Evolutionary conservation across 30 jellyfish, hydroid and myxozoan species (phyloP).

Genomic region (Chironex yamaguchii): DNA sequence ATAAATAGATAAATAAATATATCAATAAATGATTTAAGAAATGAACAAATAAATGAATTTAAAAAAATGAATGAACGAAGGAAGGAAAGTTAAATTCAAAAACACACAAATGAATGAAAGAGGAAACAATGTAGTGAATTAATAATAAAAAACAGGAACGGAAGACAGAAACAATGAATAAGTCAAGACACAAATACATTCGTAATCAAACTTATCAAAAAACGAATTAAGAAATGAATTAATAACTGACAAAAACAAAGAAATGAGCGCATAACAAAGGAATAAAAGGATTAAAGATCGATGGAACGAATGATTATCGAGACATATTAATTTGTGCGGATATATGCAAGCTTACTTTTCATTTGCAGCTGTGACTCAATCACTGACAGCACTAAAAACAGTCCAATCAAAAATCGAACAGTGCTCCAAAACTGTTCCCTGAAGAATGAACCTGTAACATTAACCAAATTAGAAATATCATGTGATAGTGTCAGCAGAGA

Average conservation of each 20-base stretch:
- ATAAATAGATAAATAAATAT: too few relatives aligned
- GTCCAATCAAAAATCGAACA: conserved; percentile 77
- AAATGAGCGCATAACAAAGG: too few relatives aligned
- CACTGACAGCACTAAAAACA: conserved; percentile 73
- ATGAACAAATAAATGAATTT: too few relatives aligned
- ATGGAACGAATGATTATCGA: too few relatives aligned
- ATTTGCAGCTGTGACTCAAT: conserved; percentile 84
- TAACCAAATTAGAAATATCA: neutral
- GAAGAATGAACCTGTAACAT: conserved; percentile 74
- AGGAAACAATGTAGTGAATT: neutral
- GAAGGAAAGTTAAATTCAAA: neutral
- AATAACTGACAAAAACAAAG: neutral
- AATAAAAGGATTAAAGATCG: too few relatives aligned
- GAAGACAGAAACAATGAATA: neutral
- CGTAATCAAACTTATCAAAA: neutral
- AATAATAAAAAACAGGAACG: neutral
- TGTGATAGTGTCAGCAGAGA: neutral
- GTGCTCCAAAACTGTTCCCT: conserved; percentile 89
- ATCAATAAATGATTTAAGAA: too few relatives aligned
- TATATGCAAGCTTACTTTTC: conserved; percentile 72
- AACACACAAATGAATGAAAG: neutral
- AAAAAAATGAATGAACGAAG: neutral
- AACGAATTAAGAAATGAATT: neutral
- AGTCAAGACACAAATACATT: too few relatives aligned
- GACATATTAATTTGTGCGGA: too few relatives aligned